These are phyloP conservation scores for Irena cyanogastra DNA, from an alignment of 2,113 vertebrate species.

Conservation along the genomic window DNA sequence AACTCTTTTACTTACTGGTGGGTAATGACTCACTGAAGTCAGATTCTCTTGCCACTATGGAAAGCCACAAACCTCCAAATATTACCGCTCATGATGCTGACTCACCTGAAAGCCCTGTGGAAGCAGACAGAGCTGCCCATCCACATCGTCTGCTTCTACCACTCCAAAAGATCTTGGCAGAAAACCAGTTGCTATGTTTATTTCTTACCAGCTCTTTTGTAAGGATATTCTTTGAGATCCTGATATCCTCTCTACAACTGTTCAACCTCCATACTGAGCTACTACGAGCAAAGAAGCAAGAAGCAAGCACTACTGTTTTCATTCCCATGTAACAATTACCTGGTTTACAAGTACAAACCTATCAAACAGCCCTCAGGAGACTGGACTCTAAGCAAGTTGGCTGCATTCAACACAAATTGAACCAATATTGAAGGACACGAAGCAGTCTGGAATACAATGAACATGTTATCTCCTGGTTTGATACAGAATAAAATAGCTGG, in stretches of 20 bases:
- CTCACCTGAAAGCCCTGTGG: constrained; percentile 9
- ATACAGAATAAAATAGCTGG: not conserved
- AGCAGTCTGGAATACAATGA: not conserved
- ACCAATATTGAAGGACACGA: not conserved
- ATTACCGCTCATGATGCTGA: not conserved
- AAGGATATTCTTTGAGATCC: not conserved
- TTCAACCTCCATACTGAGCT: not conserved
- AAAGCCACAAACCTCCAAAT: constrained; percentile 31
- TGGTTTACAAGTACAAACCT: not conserved
- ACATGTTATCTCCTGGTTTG: not conserved
- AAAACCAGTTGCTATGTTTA: not conserved
- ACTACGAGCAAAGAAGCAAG: not conserved
- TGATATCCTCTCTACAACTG: not conserved
- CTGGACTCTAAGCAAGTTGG: not conserved
- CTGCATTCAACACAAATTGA: not conserved
- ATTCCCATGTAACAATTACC: not conserved
- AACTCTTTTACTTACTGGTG: not conserved
- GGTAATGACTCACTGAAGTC: not conserved
- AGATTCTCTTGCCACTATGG: not conserved
- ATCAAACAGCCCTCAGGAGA: not conserved
- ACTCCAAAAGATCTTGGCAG: not conserved
- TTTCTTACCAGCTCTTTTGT: not conserved
- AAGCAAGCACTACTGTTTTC: not conserved
- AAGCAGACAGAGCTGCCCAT: not conserved
- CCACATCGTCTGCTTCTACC: not conserved